Evolutionary conservation across 2,888 invertebrate genomes (phyloP).

Genomic region (Phortica magna): DNA sequence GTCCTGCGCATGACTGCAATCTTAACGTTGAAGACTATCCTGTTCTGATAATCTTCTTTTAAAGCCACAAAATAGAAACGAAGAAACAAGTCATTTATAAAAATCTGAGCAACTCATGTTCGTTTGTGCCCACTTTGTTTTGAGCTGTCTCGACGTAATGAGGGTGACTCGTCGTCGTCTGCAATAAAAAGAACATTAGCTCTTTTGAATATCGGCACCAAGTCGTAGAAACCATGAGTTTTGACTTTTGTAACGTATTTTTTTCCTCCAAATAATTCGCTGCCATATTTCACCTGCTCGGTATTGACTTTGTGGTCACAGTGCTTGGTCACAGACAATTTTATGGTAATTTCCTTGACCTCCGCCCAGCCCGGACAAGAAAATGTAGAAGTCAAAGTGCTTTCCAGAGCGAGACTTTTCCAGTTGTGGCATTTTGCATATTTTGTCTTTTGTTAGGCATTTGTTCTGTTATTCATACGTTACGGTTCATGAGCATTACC

Average conservation of each 20-base stretch:
- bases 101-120: constrained; percentile 28
- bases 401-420: background rate
- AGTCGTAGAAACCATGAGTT: background rate
- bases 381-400: background rate
- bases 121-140: constrained; percentile 25
- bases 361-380: background rate
- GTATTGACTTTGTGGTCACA: constrained; percentile 60
- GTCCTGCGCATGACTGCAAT: background rate
- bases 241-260: constrained; percentile 14
- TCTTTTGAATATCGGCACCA: background rate
- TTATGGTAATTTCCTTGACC: constrained; percentile 66
- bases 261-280: constrained; percentile 40
- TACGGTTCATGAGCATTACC: constrained; percentile 57
- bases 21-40: background rate
- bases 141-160: constrained; percentile 4
- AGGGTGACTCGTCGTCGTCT: constrained; percentile 11
- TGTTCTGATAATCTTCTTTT: constrained; percentile 1
- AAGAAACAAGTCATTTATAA: constrained; percentile 27
- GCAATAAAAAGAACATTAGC: background rate
- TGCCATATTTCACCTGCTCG: constrained; percentile 62
- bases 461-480: constrained; percentile 48
- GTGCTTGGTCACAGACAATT: constrained; percentile 64
- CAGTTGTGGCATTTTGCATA: background rate
- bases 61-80: background rate
- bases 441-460: background rate